phyloP scores from a whole-genome alignment of 92 coral and sea anemone species.

The Zoanthus sociatus region DNA sequence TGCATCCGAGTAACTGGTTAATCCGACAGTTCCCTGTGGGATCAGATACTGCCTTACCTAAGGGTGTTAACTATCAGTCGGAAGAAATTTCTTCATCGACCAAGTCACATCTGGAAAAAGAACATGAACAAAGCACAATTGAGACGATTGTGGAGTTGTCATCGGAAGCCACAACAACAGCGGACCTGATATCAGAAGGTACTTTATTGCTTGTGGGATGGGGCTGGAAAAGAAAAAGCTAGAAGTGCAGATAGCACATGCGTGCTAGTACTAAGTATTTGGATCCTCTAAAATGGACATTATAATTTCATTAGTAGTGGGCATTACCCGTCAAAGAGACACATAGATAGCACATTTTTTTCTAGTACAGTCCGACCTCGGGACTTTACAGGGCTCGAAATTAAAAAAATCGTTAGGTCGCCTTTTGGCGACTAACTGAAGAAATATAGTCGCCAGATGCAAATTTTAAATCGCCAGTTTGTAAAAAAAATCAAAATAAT shows the following conservation, averaged over 20 bases:
- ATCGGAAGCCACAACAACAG: background rate
- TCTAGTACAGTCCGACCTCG: too few species aligned
- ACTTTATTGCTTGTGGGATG: background rate
- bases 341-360: too few species aligned
- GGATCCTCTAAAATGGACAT: too few species aligned
- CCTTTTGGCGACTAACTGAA: too few species aligned
- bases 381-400: too few species aligned
- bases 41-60: conserved; percentile 60
- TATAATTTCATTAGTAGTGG: background rate
- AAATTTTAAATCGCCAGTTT: too few species aligned
- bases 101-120: background rate
- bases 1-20: conserved; percentile 27
- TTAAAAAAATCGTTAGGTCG: too few species aligned
- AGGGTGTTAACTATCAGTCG: conserved; percentile 26
- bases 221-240: background rate
- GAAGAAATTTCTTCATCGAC: background rate
- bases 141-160: background rate
- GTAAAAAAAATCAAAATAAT: too few species aligned
- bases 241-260: too few species aligned
- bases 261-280: too few species aligned
- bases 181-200: background rate
- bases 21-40: conserved; percentile 23
- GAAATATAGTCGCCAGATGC: too few species aligned
- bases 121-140: background rate
- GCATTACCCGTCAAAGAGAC: background rate